phyloP scores from a whole-genome alignment of 2,797 vertebrate species.

The Acropternis orthonyx region DNA sequence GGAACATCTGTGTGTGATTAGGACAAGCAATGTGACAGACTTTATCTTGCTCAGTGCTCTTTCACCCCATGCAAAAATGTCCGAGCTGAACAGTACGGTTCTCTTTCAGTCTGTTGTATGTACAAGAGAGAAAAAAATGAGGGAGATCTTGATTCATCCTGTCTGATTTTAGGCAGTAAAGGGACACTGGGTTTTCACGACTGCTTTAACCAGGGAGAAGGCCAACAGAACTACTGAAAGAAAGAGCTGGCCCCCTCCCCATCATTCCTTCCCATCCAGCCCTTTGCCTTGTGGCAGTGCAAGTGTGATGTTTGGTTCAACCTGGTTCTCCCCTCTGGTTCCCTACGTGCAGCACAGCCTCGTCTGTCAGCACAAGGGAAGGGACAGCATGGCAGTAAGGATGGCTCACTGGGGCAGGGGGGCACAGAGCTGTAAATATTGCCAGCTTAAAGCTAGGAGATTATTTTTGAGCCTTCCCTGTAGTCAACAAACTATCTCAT shows the following conservation, averaged over 20 bases:
- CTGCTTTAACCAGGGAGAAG: background rate
- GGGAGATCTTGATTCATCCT: background rate
- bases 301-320: background rate
- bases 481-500: background rate
- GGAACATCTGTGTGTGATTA: conserved; percentile 34
- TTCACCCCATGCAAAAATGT: background rate
- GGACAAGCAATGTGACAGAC: conserved; percentile 16
- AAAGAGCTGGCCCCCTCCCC: background rate
- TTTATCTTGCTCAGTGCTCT: background rate
- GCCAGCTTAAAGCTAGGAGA: background rate
- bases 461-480: background rate
- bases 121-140: background rate
- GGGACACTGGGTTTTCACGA: background rate
- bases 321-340: background rate
- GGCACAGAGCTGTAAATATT: background rate
- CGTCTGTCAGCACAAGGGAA: background rate
- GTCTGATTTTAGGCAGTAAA: background rate
- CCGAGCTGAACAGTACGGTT: background rate
- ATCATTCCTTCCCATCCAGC: background rate
- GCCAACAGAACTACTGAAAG: background rate
- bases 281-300: background rate
- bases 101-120: background rate
- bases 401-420: background rate
- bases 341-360: background rate
- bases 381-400: background rate